Conservation (phyloP, 2,797 vertebrate species). For the Botia kubotai region DNA sequence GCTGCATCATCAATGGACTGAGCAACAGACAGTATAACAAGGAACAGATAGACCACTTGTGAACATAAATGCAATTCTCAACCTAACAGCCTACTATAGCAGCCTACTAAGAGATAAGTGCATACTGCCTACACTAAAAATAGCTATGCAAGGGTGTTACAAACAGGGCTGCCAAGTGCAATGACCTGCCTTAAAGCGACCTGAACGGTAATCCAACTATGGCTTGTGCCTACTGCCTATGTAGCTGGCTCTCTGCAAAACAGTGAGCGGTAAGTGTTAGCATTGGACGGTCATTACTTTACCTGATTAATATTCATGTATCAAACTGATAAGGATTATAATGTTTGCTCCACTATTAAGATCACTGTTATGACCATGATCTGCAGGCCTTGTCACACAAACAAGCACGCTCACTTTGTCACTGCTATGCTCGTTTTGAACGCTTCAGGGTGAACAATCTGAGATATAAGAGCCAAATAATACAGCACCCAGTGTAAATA, state of each 20-base stretch:
- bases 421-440: constrained; percentile 40
- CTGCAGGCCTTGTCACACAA: background rate
- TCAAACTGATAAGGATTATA: constrained; percentile 18
- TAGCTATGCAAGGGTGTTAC: no score
- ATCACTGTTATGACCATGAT: no score
- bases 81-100: background rate
- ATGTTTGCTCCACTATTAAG: background rate
- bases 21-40: background rate
- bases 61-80: background rate
- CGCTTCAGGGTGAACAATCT: constrained; percentile 66
- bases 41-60: background rate
- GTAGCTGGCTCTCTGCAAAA: no score
- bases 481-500: constrained; percentile 75
- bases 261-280: no score
- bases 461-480: constrained; percentile 75
- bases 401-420: background rate
- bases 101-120: background rate
- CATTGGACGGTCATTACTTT: no score
- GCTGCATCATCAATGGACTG: background rate
- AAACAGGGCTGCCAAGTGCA: no score
- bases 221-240: no score
- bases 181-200: no score
- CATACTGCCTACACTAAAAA: no score
- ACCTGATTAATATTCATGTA: constrained; percentile 33
- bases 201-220: no score